These are phyloP conservation scores for Nannoperca obscura DNA, from an alignment of 2,797 vertebrate genomes.

Conservation along the genomic window DNA sequence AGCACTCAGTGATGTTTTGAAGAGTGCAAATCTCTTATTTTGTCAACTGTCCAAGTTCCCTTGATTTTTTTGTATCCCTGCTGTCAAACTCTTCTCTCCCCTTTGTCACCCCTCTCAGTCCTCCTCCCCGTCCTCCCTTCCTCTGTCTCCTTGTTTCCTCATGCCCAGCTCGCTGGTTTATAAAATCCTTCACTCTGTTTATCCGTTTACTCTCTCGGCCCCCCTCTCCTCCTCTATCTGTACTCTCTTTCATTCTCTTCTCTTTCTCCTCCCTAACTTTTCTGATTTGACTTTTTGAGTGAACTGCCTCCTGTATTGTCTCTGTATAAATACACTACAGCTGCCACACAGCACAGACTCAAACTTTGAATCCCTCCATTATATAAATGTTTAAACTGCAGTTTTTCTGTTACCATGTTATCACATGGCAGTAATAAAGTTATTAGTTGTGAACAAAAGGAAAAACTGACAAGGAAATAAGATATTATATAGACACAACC, in stretches of 20 bases:
- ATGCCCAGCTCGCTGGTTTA: slow-evolving; percentile 1
- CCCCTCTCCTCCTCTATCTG: neutral
- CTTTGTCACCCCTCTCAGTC: slow-evolving; percentile 1
- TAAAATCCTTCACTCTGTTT: slow-evolving; percentile 26
- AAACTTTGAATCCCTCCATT: neutral
- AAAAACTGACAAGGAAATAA: neutral
- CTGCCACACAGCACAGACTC: slow-evolving; percentile 13
- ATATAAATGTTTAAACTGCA: neutral
- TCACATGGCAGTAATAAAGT: neutral
- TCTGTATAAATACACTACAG: slow-evolving; percentile 67
- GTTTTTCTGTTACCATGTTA: neutral
- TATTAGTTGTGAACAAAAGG: no score
- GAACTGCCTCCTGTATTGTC: slow-evolving; percentile 46
- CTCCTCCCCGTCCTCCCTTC: neutral
- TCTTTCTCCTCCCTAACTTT: slow-evolving; percentile 43
- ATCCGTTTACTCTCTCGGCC: slow-evolving; percentile 15
- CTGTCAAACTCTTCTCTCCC: slow-evolving; percentile 4
- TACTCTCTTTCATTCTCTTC: slow-evolving; percentile 22
- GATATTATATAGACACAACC: neutral
- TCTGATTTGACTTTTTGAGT: slow-evolving; percentile 48
- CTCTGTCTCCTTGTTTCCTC: slow-evolving; percentile 10
- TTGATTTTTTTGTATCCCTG: neutral
- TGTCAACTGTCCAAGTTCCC: slow-evolving; percentile 35
- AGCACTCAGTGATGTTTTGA: slow-evolving; percentile 23
- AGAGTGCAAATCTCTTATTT: slow-evolving; percentile 45